These are phyloP conservation scores for Aproaerema taeniolella DNA, from an alignment of 2,888 invertebrate species.

Conservation along the genomic window DNA sequence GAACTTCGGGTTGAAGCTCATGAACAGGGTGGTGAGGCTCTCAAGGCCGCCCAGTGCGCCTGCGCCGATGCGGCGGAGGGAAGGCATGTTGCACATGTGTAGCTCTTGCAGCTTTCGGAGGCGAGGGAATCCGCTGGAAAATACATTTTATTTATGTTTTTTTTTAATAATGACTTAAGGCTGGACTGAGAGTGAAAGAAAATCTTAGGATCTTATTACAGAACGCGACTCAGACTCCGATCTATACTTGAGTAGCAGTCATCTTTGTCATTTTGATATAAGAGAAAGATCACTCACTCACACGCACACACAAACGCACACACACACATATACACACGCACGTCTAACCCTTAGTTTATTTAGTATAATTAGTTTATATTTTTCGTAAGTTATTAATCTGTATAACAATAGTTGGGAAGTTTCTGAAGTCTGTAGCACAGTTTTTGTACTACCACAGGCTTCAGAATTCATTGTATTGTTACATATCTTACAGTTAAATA, in stretches of 20 bases:
- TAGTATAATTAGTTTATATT: no score
- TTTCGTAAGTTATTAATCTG: no score
- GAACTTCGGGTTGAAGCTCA: slow-evolving; percentile 81
- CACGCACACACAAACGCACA: no score
- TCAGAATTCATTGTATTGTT: no score
- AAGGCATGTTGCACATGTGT: slow-evolving; percentile 82
- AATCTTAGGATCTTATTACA: not conserved
- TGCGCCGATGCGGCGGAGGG: slow-evolving; percentile 76
- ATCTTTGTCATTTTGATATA: not conserved
- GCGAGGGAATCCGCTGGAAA: slow-evolving; percentile 80
- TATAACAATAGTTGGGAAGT: no score
- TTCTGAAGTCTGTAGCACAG: no score
- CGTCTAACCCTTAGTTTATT: no score
- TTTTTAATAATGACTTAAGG: no score
- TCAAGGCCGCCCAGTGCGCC: slow-evolving; percentile 52
- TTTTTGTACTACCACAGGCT: no score
- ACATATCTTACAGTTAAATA: no score
- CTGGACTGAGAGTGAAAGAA: not conserved
- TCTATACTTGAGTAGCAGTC: not conserved
- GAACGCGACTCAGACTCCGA: no score
- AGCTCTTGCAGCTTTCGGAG: slow-evolving; percentile 80
- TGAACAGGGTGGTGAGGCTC: slow-evolving; percentile 75
- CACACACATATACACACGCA: no score
- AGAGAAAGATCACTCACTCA: not conserved
- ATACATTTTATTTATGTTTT: not conserved